Conservation (phyloP, 2,797 vertebrate species). For the Chrysolophus pictus region DNA sequence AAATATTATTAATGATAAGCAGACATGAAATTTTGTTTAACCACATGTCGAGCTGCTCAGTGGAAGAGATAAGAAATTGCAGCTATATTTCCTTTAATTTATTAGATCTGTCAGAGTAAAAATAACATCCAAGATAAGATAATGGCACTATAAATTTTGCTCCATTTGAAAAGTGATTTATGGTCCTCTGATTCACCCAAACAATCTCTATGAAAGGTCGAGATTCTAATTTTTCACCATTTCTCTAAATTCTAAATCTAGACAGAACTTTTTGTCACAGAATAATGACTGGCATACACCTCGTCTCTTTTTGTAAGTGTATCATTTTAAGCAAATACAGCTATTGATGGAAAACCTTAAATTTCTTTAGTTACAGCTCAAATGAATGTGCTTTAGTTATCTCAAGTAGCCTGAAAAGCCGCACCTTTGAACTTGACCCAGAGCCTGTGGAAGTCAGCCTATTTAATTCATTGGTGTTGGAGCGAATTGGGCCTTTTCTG, state of each 20-base stretch:
- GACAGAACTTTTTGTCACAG: neutral
- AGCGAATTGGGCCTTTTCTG: neutral
- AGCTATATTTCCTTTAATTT: slow-evolving; percentile 57
- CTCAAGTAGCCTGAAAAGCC: slow-evolving; percentile 22
- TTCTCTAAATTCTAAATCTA: slow-evolving; percentile 11
- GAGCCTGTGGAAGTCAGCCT: neutral
- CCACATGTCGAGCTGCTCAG: slow-evolving; percentile 13
- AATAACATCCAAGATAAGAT: slow-evolving; percentile 66
- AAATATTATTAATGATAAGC: slow-evolving; percentile 22
- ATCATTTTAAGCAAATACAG: neutral
- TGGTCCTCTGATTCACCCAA: slow-evolving; percentile 4
- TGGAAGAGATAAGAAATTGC: slow-evolving; percentile 52
- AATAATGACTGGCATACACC: neutral
- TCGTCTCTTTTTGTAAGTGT: neutral
- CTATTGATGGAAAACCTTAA: neutral
- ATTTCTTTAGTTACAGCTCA: neutral
- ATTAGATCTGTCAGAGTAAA: slow-evolving; percentile 61
- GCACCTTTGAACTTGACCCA: neutral
- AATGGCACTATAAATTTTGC: slow-evolving; percentile 48
- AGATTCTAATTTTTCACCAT: neutral
- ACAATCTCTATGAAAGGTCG: neutral
- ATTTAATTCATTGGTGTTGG: neutral
- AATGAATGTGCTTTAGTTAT: neutral
- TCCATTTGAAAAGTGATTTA: slow-evolving; percentile 31
- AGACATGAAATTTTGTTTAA: slow-evolving; percentile 56